A percentile compares a stretch with the other conserved stretches of the same genome.
These are phyloP conservation scores for Augiades crinisus DNA, from an alignment of 2,888 invertebrate genomes.

Conservation along the genomic window DNA sequence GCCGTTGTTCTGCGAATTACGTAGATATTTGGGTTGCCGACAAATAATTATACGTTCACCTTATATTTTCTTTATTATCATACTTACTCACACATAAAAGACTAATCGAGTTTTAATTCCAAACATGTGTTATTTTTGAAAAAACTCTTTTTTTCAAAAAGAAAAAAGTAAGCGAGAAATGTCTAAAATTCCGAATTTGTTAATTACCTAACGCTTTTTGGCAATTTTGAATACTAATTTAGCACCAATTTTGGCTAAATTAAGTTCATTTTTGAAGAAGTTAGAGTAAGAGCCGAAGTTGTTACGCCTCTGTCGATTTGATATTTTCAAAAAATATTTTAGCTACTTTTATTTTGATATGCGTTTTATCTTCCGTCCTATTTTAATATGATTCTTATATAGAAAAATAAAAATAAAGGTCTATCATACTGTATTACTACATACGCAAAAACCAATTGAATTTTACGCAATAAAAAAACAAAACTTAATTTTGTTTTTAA, in stretches of 20 bases:
- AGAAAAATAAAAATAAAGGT: no score
- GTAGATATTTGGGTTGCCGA: no score
- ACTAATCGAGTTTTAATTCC: neutral
- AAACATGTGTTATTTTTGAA: conserved; percentile 13
- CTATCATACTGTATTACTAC: no score
- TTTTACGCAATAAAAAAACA: no score
- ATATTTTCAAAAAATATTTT: neutral
- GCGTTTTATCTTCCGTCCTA: no score
- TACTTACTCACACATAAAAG: conserved; percentile 1
- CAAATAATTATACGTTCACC: neutral
- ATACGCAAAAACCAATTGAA: no score
- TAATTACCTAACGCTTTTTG: conserved; percentile 42
- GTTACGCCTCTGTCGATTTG: conserved; percentile 5
- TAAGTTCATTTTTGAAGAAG: conserved; percentile 30
- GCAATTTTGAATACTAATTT: conserved; percentile 47
- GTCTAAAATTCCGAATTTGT: conserved; percentile 15
- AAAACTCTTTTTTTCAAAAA: neutral
- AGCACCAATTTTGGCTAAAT: conserved; percentile 66
- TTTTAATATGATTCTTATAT: no score
- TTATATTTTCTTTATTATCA: neutral
- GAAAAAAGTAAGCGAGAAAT: neutral
- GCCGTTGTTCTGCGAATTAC: no score
- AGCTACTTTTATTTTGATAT: no score
- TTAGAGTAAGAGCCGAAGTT: conserved; percentile 23
- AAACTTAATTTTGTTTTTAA: no score